Evolutionary conservation across 2,113 vertebrate species (phyloP).

Genomic region (Pongo abelii): DNA sequence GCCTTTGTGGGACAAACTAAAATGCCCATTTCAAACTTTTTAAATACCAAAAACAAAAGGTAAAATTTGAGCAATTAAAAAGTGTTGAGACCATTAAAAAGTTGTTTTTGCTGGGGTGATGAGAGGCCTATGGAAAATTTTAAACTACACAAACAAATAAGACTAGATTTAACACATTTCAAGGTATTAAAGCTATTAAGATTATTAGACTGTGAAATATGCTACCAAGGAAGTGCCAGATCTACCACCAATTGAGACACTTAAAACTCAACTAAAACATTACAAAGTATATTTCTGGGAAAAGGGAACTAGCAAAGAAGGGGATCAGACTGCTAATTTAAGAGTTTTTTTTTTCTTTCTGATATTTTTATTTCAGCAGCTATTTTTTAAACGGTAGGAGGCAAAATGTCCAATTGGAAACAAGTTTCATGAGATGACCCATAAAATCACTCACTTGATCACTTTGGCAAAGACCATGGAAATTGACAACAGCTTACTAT

Average conservation of each 20-base stretch:
- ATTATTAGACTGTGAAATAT: slow-evolving; percentile 73
- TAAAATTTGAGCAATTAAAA: slow-evolving; percentile 50
- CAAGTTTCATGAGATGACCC: neutral
- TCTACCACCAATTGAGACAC: slow-evolving; percentile 47
- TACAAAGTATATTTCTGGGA: slow-evolving; percentile 62
- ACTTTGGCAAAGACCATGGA: slow-evolving; percentile 41
- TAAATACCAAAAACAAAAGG: slow-evolving; percentile 40
- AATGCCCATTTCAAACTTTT: slow-evolving; percentile 37
- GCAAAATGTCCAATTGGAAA: slow-evolving; percentile 43
- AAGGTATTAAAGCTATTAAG: slow-evolving; percentile 64
- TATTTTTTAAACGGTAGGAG: slow-evolving; percentile 46
- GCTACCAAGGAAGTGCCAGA: slow-evolving; percentile 57
- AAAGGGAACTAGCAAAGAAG: slow-evolving; percentile 39
- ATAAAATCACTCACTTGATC: slow-evolving; percentile 52
- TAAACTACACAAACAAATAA: slow-evolving; percentile 66
- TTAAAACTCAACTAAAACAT: slow-evolving; percentile 67
- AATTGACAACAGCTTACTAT: slow-evolving; percentile 29
- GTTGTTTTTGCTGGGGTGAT: slow-evolving; percentile 19
- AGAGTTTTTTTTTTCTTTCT: neutral
- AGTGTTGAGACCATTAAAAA: slow-evolving; percentile 35
- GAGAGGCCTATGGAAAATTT: slow-evolving; percentile 56
- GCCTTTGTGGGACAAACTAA: neutral
- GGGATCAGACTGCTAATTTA: slow-evolving; percentile 27
- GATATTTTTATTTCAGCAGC: neutral
- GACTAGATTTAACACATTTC: slow-evolving; percentile 59